Percentiles rank a stretch among this genome's conserved stretches.
Conservation (phyloP, 2,797 vertebrate genomes). For the Scarus forsteni region DNA sequence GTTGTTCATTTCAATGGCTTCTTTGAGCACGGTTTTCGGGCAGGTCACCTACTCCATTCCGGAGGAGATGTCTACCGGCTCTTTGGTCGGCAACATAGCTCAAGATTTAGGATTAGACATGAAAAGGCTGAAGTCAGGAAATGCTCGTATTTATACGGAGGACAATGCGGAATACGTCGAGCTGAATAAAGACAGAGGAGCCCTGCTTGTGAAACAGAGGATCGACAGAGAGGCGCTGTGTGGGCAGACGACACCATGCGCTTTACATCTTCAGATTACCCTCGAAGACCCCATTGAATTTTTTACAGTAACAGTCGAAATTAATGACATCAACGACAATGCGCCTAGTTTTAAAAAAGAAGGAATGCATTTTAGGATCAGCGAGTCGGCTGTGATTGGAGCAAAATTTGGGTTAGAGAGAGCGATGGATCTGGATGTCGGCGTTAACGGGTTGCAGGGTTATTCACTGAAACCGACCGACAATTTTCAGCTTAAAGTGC, state of each 20-base stretch:
- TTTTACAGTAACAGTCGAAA: constrained; percentile 79
- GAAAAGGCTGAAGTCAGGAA: constrained; percentile 79
- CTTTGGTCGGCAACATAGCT: constrained; percentile 70
- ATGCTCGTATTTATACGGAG: constrained; percentile 79
- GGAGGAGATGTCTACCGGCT: constrained; percentile 87
- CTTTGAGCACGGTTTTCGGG: constrained; percentile 70
- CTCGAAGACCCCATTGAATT: constrained; percentile 87
- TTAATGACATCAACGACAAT: constrained; percentile 79
- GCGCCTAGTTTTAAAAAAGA: constrained; percentile 55
- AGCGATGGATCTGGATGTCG: constrained; percentile 81
- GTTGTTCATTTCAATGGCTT: constrained; percentile 80
- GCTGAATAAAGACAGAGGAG: constrained; percentile 83
- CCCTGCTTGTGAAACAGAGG: constrained; percentile 85
- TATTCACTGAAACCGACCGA: constrained; percentile 74
- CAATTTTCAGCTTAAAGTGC: constrained; percentile 70
- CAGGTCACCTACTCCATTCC: constrained; percentile 88
- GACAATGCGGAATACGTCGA: constrained; percentile 80
- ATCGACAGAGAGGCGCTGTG: constrained; percentile 89
- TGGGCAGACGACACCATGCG: constrained; percentile 83
- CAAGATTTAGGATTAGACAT: constrained; percentile 75
- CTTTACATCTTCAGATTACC: constrained; percentile 86
- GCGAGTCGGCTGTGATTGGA: constrained; percentile 73
- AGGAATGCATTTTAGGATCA: constrained; percentile 72
- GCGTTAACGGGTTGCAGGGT: constrained; percentile 76
- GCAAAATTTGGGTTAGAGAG: constrained; percentile 78